Evolutionary conservation across 2,113 vertebrate species (phyloP).

Genomic region (Alosa alosa): DNA sequence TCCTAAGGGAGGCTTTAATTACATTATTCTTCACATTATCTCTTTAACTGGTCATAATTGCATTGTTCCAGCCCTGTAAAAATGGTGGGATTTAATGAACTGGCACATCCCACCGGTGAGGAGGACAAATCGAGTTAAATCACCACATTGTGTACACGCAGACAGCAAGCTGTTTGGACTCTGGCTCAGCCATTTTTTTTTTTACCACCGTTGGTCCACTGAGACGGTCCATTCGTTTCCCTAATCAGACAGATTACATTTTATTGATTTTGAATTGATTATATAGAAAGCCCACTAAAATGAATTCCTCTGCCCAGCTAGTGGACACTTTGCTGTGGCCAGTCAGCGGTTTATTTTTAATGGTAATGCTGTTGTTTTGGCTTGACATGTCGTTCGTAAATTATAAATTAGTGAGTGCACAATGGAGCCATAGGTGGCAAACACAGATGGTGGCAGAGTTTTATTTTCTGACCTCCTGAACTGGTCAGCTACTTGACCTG

Average conservation of each 20-base stretch:
- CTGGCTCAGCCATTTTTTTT: not conserved
- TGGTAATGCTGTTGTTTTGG: conserved; percentile 30
- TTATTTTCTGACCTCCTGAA: conserved; percentile 28
- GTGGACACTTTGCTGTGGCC: not conserved
- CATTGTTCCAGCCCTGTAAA: conserved; percentile 24
- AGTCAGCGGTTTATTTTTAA: conserved; percentile 27
- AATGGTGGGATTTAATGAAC: conserved; percentile 25
- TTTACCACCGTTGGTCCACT: not conserved
- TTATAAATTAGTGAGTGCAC: conserved; percentile 13
- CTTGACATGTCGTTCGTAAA: not conserved
- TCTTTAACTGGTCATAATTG: conserved; percentile 39
- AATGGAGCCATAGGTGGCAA: conserved; percentile 23
- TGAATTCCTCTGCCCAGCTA: not conserved
- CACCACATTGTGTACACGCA: not conserved
- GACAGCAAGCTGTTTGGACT: not conserved
- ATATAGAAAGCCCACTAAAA: not conserved
- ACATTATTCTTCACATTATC: conserved; percentile 43
- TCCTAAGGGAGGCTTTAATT: conserved; percentile 40
- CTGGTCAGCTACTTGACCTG: conserved; percentile 22
- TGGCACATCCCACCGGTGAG: conserved; percentile 21
- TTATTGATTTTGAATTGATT: not conserved
- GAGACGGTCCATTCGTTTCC: not conserved
- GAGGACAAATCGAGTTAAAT: conserved; percentile 25
- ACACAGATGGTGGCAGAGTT: conserved; percentile 36
- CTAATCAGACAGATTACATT: not conserved